phyloP scores from a whole-genome alignment of 2,113 vertebrate genomes.

The Laticauda laticaudata region DNA sequence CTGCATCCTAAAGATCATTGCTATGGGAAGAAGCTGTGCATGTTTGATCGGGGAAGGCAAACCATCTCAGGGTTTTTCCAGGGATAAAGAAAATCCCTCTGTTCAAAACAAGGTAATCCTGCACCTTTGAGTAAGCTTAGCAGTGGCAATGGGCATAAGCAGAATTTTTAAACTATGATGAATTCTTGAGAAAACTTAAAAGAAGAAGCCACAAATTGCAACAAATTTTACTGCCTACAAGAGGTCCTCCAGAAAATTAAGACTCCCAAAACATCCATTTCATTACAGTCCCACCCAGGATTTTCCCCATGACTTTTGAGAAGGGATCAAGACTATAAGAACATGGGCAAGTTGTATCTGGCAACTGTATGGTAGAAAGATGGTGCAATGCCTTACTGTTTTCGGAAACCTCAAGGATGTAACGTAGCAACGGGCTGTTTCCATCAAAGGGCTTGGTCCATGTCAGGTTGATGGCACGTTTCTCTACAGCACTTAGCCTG shows the following conservation, averaged over 20 bases:
- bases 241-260: background rate
- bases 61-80: background rate
- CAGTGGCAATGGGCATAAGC: background rate
- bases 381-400: conserved; percentile 83
- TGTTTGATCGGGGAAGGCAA: background rate
- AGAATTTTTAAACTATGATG: background rate
- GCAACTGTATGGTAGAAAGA: background rate
- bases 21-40: background rate
- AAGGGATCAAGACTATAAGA: background rate
- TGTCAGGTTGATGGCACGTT: conserved; percentile 89
- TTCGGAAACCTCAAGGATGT: conserved; percentile 92
- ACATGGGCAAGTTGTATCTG: background rate
- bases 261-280: too few relatives aligned
- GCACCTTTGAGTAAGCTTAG: background rate
- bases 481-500: conserved; percentile 77
- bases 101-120: background rate
- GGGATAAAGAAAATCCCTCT: background rate
- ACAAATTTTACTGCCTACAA: background rate
- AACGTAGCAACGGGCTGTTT: conserved; percentile 90
- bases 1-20: background rate
- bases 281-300: background rate
- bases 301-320: background rate
- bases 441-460: conserved; percentile 95
- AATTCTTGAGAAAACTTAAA: background rate
- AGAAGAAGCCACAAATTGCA: background rate